Conservation (phyloP, 2,888 invertebrate species). For the Drosophila vallismaia region DNA sequence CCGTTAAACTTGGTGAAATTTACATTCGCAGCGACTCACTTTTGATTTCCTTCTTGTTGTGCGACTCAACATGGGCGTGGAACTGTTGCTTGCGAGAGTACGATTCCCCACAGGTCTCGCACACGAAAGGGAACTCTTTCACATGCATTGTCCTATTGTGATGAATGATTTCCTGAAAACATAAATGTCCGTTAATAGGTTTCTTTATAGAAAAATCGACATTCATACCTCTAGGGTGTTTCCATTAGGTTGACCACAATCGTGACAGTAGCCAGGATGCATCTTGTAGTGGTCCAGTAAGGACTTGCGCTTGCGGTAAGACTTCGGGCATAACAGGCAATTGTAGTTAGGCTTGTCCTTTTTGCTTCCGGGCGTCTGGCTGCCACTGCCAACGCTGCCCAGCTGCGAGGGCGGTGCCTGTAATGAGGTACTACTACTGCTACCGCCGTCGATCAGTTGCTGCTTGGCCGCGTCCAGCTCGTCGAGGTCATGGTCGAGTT, state of each 20-base stretch:
- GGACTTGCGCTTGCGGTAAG: constrained; percentile 83
- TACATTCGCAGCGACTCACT: constrained; percentile 82
- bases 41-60: constrained; percentile 84
- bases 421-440: constrained; percentile 81
- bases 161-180: constrained; percentile 81
- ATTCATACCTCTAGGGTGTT: constrained; percentile 79
- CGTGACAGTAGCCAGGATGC: constrained; percentile 84
- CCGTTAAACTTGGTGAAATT: constrained; percentile 66
- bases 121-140: constrained; percentile 84
- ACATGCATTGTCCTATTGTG: constrained; percentile 83
- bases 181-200: background rate
- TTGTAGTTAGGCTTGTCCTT: constrained; percentile 82
- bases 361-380: constrained; percentile 68
- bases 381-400: constrained; percentile 48
- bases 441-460: constrained; percentile 81
- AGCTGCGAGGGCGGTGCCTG: constrained; percentile 76
- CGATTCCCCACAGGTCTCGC: constrained; percentile 84
- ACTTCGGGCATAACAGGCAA: constrained; percentile 82
- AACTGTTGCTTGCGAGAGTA: constrained; percentile 84
- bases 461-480: constrained; percentile 79
- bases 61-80: constrained; percentile 83
- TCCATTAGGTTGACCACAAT: constrained; percentile 83
- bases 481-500: constrained; percentile 76
- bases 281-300: constrained; percentile 83
- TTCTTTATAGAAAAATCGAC: background rate